Evolutionary conservation across 2,113 vertebrate genomes (phyloP).

Genomic region (Okapia johnstoni): DNA sequence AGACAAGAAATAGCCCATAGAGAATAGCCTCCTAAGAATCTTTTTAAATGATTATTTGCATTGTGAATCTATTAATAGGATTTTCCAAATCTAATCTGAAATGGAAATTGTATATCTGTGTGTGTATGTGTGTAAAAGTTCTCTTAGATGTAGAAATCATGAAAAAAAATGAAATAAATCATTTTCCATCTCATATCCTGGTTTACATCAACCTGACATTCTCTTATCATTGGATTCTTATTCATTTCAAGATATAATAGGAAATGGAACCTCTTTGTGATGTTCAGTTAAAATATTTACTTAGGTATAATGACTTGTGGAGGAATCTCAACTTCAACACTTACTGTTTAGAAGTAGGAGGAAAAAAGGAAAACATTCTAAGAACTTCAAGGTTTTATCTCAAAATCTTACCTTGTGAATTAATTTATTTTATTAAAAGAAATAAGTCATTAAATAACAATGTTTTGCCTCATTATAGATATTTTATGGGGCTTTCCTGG

Average conservation of each 20-base stretch:
- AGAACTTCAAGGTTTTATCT: background rate
- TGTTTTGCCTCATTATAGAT: background rate
- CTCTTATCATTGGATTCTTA: background rate
- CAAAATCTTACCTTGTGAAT: background rate
- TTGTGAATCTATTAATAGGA: background rate
- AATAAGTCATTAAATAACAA: background rate
- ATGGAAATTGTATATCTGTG: background rate
- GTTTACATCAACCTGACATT: background rate
- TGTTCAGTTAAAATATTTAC: background rate
- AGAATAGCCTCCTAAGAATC: background rate
- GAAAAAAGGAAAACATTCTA: background rate
- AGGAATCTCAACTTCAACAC: background rate
- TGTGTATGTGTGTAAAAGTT: background rate
- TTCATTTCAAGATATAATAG: background rate
- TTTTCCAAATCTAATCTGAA: background rate
- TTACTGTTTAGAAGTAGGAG: background rate
- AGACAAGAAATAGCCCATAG: background rate
- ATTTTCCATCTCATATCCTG: background rate
- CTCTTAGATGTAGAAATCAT: background rate
- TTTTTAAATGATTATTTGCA: background rate
- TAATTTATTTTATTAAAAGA: background rate
- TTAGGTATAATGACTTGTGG: background rate
- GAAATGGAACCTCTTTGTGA: background rate
- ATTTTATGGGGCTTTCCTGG: background rate
- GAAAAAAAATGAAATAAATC: background rate